A percentile compares a stretch with the other conserved stretches of the same genome.
These are phyloP conservation scores for Matsumurasca onukii DNA, from an alignment of 1,140 invertebrate genomes.

Conservation along the genomic window DNA sequence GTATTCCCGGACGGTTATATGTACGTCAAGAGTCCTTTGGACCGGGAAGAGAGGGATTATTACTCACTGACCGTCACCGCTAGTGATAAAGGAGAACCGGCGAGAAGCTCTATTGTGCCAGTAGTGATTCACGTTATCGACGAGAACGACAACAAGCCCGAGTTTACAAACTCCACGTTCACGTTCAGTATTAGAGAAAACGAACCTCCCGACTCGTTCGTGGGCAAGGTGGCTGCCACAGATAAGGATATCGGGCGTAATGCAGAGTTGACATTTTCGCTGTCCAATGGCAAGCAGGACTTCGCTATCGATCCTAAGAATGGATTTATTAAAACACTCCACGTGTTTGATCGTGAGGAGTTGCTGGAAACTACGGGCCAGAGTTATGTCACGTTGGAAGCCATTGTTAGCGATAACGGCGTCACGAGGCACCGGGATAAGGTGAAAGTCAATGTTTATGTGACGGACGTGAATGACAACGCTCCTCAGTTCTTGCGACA, in stretches of 20 bases:
- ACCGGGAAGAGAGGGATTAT: constrained; percentile 87
- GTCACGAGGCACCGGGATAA: constrained; percentile 74
- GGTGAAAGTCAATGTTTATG: constrained; percentile 84
- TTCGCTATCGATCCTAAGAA: constrained; percentile 88
- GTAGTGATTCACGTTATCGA: constrained; percentile 91
- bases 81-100: constrained; percentile 70
- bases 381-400: constrained; percentile 78
- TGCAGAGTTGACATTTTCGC: constrained; percentile 85
- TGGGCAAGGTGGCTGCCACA: constrained; percentile 84
- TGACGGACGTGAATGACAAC: constrained; percentile 93
- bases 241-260: constrained; percentile 90
- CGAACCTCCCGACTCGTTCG: constrained; percentile 82
- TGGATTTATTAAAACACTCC: constrained; percentile 86
- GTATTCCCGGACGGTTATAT: constrained; percentile 88
- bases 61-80: constrained; percentile 85
- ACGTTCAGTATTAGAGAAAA: constrained; percentile 86
- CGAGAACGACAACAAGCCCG: constrained; percentile 94
- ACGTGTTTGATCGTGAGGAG: constrained; percentile 84
- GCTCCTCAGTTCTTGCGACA: constrained; percentile 78
- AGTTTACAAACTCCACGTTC: constrained; percentile 83
- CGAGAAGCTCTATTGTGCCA: constrained; percentile 76
- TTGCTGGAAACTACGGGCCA: constrained; percentile 72
- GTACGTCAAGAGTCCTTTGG: constrained; percentile 78
- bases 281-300: constrained; percentile 73
- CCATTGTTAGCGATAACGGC: constrained; percentile 87